Percentiles rank a stretch among this genome's conserved stretches.
These are phyloP conservation scores for Amniataba percoides DNA, from an alignment of 2,797 vertebrate genomes.

Conservation along the genomic window DNA sequence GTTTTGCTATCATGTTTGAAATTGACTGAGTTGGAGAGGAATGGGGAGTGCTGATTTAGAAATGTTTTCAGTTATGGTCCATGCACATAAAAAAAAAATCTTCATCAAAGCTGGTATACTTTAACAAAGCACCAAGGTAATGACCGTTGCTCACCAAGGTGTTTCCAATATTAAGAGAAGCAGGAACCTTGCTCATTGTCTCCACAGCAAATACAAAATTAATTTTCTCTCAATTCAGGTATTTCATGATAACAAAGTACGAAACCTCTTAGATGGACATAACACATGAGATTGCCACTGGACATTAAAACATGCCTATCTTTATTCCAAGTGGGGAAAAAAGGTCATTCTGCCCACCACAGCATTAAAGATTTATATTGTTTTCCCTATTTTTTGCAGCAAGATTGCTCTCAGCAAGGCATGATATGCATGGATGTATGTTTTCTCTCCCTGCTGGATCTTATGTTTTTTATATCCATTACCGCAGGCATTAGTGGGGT, in stretches of 20 bases:
- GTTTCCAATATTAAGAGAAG: not conserved
- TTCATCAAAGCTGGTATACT: not conserved
- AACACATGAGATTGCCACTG: not conserved
- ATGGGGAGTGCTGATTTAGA: not conserved
- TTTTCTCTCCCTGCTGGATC: slow-evolving; percentile 71
- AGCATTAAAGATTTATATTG: slow-evolving; percentile 70
- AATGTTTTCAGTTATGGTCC: not conserved
- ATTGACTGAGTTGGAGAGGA: not conserved
- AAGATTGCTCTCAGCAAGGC: slow-evolving; percentile 67
- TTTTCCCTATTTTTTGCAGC: slow-evolving; percentile 59
- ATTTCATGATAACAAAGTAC: slow-evolving; percentile 6
- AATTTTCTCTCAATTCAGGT: not conserved
- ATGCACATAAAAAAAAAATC: not conserved
- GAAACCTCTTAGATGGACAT: slow-evolving; percentile 18
- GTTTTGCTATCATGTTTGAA: not conserved
- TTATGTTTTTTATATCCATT: slow-evolving; percentile 77
- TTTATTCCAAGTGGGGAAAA: slow-evolving; percentile 48
- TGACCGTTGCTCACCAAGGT: not conserved
- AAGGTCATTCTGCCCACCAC: slow-evolving; percentile 40
- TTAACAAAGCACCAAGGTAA: slow-evolving; percentile 1
- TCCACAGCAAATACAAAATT: not conserved
- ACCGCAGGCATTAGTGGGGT: slow-evolving; percentile 75
- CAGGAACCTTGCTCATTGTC: not conserved
- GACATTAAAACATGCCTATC: slow-evolving; percentile 17
- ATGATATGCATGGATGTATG: slow-evolving; percentile 59